These are phyloP conservation scores for Gasteruption jaculator DNA, from an alignment of 2,888 invertebrate species.

Conservation along the genomic window DNA sequence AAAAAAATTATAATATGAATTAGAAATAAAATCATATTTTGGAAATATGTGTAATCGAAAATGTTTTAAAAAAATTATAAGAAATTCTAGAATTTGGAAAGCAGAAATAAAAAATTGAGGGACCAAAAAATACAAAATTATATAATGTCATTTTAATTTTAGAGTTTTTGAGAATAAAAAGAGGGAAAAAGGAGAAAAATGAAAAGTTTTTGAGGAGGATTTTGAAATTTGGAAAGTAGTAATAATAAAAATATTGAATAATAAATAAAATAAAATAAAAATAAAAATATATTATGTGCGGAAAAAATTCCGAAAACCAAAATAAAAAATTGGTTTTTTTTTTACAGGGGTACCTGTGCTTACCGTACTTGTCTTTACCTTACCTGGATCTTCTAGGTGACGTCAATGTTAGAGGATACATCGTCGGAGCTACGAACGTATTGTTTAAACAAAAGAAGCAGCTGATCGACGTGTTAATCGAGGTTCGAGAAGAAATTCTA, in stretches of 20 bases:
- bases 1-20: no score
- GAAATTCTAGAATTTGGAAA: no score
- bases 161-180: no score
- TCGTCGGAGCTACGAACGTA: constrained; percentile 98
- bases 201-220: no score
- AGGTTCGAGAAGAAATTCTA: constrained; percentile 53
- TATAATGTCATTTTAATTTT: no score
- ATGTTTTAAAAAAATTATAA: no score
- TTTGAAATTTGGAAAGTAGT: no score
- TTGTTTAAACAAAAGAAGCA: constrained; percentile 93
- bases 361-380: constrained; percentile 93
- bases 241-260: constrained; percentile 3
- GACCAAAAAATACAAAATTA: no score
- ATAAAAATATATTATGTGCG: constrained; percentile 1
- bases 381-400: constrained; percentile 90
- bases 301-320: neutral
- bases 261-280: neutral
- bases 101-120: no score
- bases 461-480: constrained; percentile 87
- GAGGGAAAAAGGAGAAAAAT: no score
- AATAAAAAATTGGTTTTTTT: constrained; percentile 10
- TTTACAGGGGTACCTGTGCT: constrained; percentile 78
- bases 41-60: no score
- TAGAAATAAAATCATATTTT: no score
- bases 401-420: constrained; percentile 77